A percentile compares a stretch with the other conserved stretches of the same genome.
Conservation (phyloP, 2,888 invertebrate genomes). For the Eupithecia abbreviata region DNA sequence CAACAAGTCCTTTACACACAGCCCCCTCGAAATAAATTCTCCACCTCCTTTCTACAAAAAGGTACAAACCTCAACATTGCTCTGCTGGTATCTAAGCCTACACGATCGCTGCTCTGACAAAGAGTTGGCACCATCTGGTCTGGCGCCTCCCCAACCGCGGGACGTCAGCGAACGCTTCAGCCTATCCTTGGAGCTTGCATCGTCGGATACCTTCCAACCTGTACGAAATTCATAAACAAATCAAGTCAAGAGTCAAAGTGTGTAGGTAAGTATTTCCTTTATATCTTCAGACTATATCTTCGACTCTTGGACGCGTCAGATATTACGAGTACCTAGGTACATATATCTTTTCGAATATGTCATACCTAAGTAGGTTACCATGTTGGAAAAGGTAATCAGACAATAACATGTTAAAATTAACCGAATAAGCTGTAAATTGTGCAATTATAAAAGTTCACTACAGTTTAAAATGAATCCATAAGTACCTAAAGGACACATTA, state of each 20-base stretch:
- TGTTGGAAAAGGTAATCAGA: too few relatives aligned
- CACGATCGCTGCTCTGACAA: constrained; percentile 87
- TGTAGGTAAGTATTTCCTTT: neutral
- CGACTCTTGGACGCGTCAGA: too few relatives aligned
- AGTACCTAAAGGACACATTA: neutral
- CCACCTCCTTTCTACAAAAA: neutral
- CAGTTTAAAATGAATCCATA: neutral
- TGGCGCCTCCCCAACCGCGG: constrained; percentile 82
- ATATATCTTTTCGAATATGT: too few relatives aligned
- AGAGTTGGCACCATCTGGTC: constrained; percentile 86
- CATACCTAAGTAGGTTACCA: too few relatives aligned
- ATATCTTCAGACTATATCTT: too few relatives aligned
- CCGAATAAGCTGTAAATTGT: too few relatives aligned
- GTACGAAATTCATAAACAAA: constrained; percentile 22
- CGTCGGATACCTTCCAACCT: constrained; percentile 96
- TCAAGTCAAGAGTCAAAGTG: neutral
- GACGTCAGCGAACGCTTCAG: constrained; percentile 85
- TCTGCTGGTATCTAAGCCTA: constrained; percentile 94
- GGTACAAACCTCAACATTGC: constrained; percentile 89
- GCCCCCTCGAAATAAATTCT: neutral
- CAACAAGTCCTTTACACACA: neutral
- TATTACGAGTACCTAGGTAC: too few relatives aligned
- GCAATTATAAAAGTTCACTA: neutral
- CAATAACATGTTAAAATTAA: too few relatives aligned
- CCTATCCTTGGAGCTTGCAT: constrained; percentile 83